These are phyloP conservation scores for Pithys albifrons DNA, from an alignment of 2,113 vertebrate genomes.

Conservation along the genomic window DNA sequence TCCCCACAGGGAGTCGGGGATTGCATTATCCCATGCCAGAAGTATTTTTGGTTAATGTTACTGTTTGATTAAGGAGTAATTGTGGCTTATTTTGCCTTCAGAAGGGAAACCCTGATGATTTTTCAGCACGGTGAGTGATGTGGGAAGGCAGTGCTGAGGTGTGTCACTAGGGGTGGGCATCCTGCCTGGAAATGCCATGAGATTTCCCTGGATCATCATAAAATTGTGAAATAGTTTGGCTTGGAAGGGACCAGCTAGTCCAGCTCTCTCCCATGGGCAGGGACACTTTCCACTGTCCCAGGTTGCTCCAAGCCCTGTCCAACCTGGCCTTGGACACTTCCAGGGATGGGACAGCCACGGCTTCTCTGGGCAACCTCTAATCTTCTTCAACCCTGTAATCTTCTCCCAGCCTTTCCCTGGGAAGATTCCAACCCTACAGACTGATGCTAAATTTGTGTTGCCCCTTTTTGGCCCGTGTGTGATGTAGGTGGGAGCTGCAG, in stretches of 20 bases:
- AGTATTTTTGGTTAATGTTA: neutral
- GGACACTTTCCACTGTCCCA: neutral
- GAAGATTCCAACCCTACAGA: neutral
- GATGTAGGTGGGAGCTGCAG: too few relatives aligned
- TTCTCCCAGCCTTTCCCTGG: neutral
- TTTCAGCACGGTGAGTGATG: neutral
- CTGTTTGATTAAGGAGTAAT: neutral
- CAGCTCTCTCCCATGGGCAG: neutral
- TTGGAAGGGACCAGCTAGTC: neutral
- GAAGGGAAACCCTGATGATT: neutral
- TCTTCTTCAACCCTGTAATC: neutral
- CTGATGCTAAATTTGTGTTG: neutral
- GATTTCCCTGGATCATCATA: neutral
- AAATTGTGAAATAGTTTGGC: neutral
- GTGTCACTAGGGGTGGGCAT: neutral
- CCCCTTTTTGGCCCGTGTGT: neutral
- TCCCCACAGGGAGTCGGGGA: neutral
- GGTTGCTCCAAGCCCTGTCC: accelerated
- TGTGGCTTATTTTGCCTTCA: neutral
- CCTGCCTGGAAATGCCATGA: neutral
- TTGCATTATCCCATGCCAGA: neutral
- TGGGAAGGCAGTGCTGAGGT: neutral
- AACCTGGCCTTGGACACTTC: accelerated
- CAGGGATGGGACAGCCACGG: neutral
- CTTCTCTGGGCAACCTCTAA: neutral